A percentile compares a stretch with the other conserved stretches of the same genome.
Conservation (phyloP, 2,113 vertebrate species). For the Erythrocebus patas region DNA sequence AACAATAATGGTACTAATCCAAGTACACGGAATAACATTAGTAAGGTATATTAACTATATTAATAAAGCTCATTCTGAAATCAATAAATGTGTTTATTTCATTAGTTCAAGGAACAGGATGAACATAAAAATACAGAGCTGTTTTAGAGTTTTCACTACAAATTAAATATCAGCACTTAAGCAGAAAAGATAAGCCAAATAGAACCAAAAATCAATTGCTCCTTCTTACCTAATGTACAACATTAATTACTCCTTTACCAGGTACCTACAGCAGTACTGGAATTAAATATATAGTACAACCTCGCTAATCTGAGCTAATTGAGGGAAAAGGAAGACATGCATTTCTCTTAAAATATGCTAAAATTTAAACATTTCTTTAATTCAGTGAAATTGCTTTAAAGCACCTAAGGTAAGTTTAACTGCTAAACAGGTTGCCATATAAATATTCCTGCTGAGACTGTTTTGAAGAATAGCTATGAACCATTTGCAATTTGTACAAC, state of each 20-base stretch:
- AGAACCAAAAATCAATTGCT: conserved; percentile 67
- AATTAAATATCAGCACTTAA: conserved; percentile 67
- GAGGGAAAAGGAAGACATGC: not conserved
- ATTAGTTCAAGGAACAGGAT: conserved; percentile 51
- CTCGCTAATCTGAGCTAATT: conserved; percentile 62
- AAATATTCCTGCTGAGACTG: not conserved
- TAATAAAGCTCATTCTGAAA: conserved; percentile 56
- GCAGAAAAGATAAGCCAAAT: conserved; percentile 70
- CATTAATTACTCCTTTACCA: conserved; percentile 64
- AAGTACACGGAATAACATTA: conserved; percentile 20
- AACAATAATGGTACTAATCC: conserved; percentile 42
- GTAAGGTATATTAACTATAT: conserved; percentile 62
- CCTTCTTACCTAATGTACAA: conserved; percentile 52
- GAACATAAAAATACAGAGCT: conserved; percentile 60
- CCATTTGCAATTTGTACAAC: not conserved
- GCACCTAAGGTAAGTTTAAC: not conserved
- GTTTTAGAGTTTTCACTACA: conserved; percentile 49
- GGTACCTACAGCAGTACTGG: conserved; percentile 4
- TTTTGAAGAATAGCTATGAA: conserved; percentile 8
- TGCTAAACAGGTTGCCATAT: not conserved
- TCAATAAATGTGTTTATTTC: conserved; percentile 65
- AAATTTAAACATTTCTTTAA: conserved; percentile 25
- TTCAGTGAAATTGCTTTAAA: conserved; percentile 36
- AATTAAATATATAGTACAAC: conserved; percentile 58
- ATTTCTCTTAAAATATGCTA: conserved; percentile 36